Evolutionary conservation across 2,113 vertebrate species (phyloP), one percentile per base, ranked within the genome.

Genomic region (Theropithecus gelada): DNA sequence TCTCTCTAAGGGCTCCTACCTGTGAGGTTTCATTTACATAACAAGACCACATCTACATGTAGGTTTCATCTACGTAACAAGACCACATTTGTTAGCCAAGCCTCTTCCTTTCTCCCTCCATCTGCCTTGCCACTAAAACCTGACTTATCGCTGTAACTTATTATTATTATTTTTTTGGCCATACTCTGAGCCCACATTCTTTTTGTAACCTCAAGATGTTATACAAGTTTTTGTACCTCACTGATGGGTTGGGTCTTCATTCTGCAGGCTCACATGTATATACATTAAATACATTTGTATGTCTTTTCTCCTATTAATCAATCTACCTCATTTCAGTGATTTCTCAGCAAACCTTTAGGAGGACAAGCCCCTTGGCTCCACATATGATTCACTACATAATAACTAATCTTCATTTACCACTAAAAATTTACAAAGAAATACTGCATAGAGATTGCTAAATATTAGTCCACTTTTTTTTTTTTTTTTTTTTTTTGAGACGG

Each of bases 391-490:
- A 61, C 40, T 85, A 48, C 16, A 25, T 50, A 89, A 38, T 52
- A 88, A 73, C 52, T 57, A 75, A 90, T 52, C 59, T 50, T 88
- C 6, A 93, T 59, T 84, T 59, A 48, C 70, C 52, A 64, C 9
- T 30, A 94, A 93, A 92, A 95, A 78, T 64, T 88, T 22, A 75
- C 52, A 87, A 90, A 66, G 35, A 27, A 78, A 7, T 72, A 72
- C 32, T 93, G 40, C 35, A 66, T 92, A 93, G 73, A 90, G 8
- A 70, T 61, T 64, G 4, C 8, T 92, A 55, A 80, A 43, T 89
- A 76, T 88, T 88, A 88, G 57, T 23, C 12, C 45, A 82, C 43
- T 89, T 93, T 89, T 93, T n/a, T n/a, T n/a, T n/a, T n/a, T n/a
- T n/a, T n/a, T n/a, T n/a, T n/a, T n/a, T n/a, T n/a, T n/a, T n/a